Conservation (phyloP, 92 coral and sea anemone genomes). For the Zoanthus solanderi region DNA sequence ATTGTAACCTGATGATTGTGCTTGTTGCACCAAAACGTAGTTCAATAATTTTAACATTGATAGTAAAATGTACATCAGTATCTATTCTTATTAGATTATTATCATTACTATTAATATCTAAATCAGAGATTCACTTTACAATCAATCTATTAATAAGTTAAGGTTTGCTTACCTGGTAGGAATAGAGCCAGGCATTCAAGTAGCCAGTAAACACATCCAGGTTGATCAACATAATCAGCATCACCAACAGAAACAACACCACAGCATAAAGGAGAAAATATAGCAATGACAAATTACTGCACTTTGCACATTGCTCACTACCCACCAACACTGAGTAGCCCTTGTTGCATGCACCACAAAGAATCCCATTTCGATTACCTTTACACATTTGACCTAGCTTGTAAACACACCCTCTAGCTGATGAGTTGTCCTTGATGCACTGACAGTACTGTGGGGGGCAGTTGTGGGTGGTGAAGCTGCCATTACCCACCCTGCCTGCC, state of each 20-base stretch:
- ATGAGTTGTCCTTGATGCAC: conserved; percentile 23
- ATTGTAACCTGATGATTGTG: too few species aligned
- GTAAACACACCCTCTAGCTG: conserved; percentile 62
- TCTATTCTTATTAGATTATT: too few species aligned
- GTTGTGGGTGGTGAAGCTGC: conserved; percentile 64
- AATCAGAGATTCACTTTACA: neutral
- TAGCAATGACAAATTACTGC: conserved; percentile 67
- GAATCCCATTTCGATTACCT: conserved; percentile 70
- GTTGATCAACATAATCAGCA: conserved; percentile 76
- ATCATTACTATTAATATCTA: too few species aligned
- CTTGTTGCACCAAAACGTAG: too few species aligned
- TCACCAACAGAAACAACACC: conserved; percentile 59
- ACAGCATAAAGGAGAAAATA: conserved; percentile 64
- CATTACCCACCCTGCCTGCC: conserved; percentile 76
- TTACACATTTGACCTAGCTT: conserved; percentile 58
- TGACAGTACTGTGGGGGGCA: conserved; percentile 86
- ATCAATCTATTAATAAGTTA: neutral
- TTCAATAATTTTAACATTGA: too few species aligned
- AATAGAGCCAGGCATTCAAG: conserved; percentile 93
- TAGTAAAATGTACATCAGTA: too few species aligned
- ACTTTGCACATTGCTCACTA: conserved; percentile 73
- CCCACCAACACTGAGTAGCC: conserved; percentile 74
- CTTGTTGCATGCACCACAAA: conserved; percentile 83
- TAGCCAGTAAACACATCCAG: conserved; percentile 93
- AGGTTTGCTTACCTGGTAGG: conserved; percentile 76